These are phyloP conservation scores for Diaperis boleti DNA, from an alignment of 2,888 invertebrate genomes.

Conservation along the genomic window DNA sequence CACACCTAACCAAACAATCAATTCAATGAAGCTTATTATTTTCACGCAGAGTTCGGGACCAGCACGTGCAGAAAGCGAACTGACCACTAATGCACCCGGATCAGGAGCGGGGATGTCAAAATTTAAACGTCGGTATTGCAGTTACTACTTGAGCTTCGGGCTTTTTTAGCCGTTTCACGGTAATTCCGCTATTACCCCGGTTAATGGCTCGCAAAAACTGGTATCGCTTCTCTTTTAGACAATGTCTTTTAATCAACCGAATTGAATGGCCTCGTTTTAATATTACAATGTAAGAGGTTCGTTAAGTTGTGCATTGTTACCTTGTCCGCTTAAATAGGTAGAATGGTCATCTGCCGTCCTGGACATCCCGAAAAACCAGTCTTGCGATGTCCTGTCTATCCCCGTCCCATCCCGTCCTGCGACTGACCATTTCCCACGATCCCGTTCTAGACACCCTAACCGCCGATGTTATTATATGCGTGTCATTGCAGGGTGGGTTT, in stretches of 20 bases:
- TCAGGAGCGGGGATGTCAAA: too few relatives aligned
- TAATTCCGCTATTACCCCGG: too few relatives aligned
- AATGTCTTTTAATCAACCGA: conserved; percentile 19
- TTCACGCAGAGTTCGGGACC: too few relatives aligned
- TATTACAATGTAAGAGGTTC: conserved; percentile 39
- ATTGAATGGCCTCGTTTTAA: conserved; percentile 31
- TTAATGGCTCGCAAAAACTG: too few relatives aligned
- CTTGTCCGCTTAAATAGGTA: conserved; percentile 38
- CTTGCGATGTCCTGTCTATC: conserved; percentile 43
- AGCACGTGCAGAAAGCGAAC: too few relatives aligned
- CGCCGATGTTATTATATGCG: not conserved
- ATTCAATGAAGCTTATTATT: too few relatives aligned
- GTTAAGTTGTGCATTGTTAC: conserved; percentile 41
- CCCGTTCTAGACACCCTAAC: conserved; percentile 1
- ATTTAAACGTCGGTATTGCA: too few relatives aligned
- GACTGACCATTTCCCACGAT: conserved; percentile 38
- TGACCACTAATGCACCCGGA: too few relatives aligned
- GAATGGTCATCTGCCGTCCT: conserved; percentile 42
- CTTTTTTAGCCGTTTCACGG: too few relatives aligned
- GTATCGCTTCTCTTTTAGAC: conserved; percentile 1
- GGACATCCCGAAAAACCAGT: conserved; percentile 41
- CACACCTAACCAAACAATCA: too few relatives aligned
- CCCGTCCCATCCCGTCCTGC: conserved; percentile 30
- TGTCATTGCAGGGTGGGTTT: too few relatives aligned
- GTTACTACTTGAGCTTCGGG: too few relatives aligned